Evolutionary conservation across 2,888 invertebrate species (phyloP), one percentile per base, ranked within the genome.

Genomic region (Amaurobius ferox): DNA sequence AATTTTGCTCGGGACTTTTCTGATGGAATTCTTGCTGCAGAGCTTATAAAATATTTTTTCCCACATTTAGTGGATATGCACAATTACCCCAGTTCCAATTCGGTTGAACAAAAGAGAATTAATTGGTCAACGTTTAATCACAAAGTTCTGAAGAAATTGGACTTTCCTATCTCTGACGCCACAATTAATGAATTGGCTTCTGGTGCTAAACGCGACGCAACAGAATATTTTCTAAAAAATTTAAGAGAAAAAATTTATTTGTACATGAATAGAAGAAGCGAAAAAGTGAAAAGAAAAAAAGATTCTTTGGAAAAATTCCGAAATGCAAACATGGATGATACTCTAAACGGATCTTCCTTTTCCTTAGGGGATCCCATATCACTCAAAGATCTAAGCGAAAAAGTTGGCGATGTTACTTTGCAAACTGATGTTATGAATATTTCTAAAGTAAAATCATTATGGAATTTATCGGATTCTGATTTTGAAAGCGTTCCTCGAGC

Each of bases 101-200:
- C 76, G 3, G 0, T 76, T 5, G 70, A 55, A 6, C 68, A 70
- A 5, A 81, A 81, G 28, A 74, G 44, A 19, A 28, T 76, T 11
- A 81, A 81, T 28, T 81, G 81, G 81, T 29, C 68, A 0, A 74
- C 44, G 5, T 16, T 81, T 6, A 81, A 70, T n/a, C 28, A 70
- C 1, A 76, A 70, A 64, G 81, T 76, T 3, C 67, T 81, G 7
- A 70, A 28, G 28, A 81, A 76, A 19, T 23, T 81, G 16, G 81
- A 68, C 19, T 70, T 68, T 29, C 70, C 76, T 0, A 11, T 81
- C 3, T 62, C 81, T n/a, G 74, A 81, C 0, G 19, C 16, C 5
- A 76, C 68, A 3, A 30, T 81, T 1, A n/a, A 29, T 23, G 81
- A 81, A 0, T 44, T 81, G 11, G 70, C 76, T 0, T 23, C 23